Evolutionary conservation across 2,888 invertebrate genomes (phyloP).

Genomic region (Trachelus troglodyta): DNA sequence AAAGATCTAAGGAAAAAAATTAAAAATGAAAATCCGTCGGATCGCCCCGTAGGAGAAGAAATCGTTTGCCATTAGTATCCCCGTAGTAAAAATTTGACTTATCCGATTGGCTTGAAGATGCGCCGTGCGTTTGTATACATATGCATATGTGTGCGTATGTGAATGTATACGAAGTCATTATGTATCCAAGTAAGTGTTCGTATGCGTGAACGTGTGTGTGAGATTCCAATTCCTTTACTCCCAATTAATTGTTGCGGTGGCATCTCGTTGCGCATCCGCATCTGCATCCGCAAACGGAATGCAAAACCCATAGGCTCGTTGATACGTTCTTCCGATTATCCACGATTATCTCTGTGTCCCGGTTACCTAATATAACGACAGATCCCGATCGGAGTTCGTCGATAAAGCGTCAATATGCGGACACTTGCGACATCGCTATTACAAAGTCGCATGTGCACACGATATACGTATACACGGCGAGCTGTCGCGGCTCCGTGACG

Average conservation of each 20-base stretch:
- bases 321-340: slow-evolving; percentile 1
- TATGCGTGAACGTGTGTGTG: neutral
- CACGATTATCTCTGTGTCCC: slow-evolving; percentile 6
- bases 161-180: neutral
- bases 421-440: too few relatives aligned
- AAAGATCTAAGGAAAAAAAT: too few relatives aligned
- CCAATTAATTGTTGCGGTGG: too few relatives aligned
- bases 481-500: too few relatives aligned
- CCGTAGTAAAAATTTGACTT: slow-evolving; percentile 4
- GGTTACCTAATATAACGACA: neutral
- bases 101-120: slow-evolving; percentile 8
- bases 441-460: too few relatives aligned
- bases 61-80: neutral
- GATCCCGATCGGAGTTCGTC: neutral
- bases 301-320: neutral
- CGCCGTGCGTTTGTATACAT: neutral
- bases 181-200: slow-evolving; percentile 1
- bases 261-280: too few relatives aligned
- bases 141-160: neutral
- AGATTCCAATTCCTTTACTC: too few relatives aligned
- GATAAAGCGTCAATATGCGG: too few relatives aligned
- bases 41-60: slow-evolving; percentile 2
- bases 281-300: neutral
- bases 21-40: neutral
- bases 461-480: too few relatives aligned